These are phyloP conservation scores for Stegostoma tigrinum DNA, from an alignment of 2,113 vertebrate species.

Conservation along the genomic window DNA sequence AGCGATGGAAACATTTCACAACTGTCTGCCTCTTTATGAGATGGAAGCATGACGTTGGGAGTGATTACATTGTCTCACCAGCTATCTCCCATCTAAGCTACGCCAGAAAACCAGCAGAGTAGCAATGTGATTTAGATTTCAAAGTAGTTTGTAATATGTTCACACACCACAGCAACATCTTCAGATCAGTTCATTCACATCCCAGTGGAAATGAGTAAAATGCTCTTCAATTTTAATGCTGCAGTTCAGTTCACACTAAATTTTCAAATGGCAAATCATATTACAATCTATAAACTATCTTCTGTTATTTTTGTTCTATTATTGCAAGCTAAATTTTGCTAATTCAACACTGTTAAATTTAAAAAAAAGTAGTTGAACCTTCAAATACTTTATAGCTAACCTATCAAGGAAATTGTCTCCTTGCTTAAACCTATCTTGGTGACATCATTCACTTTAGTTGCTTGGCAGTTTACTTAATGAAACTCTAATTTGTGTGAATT, in stretches of 20 bases:
- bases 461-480: conserved; percentile 19
- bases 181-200: conserved; percentile 14
- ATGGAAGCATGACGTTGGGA: not conserved
- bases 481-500: not conserved
- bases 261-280: conserved; percentile 7
- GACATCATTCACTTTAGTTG: not conserved
- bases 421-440: not conserved
- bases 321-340: conserved; percentile 1
- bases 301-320: not conserved
- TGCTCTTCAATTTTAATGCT: conserved; percentile 25
- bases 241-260: conserved; percentile 18
- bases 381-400: conserved; percentile 21
- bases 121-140: not conserved
- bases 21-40: not conserved
- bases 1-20: not conserved
- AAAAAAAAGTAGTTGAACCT: not conserved
- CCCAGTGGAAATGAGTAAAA: conserved; percentile 14
- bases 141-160: not conserved
- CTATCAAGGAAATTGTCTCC: not conserved
- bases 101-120: not conserved
- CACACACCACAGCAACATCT: not conserved
- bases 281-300: conserved; percentile 14
- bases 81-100: not conserved
- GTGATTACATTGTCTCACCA: not conserved
- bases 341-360: not conserved